A percentile compares a stretch with the other conserved stretches of the same genome.
Evolutionary conservation across 2,797 vertebrate species (phyloP).

Genomic region (Manis pentadactyla): DNA sequence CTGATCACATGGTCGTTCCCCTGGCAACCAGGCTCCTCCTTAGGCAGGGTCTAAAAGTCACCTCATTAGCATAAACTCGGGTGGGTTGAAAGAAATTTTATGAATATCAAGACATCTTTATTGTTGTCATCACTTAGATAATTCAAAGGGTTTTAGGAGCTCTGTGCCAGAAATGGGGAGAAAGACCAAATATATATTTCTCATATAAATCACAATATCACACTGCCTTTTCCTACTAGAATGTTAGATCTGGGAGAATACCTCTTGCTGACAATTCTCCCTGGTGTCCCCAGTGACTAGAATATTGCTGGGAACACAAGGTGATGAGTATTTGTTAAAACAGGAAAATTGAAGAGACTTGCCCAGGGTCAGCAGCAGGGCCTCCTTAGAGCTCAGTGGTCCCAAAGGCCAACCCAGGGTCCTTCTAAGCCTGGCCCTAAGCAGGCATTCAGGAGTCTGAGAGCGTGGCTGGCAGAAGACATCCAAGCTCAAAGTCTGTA

Average conservation of each 20-base stretch:
- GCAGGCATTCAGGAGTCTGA: neutral
- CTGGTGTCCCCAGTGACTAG: neutral
- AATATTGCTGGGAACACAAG: neutral
- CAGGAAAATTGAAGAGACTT: neutral
- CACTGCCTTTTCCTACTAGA: neutral
- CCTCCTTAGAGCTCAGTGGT: neutral
- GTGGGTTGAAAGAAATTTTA: neutral
- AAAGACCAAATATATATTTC: neutral
- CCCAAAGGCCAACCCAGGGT: neutral
- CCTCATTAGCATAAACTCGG: neutral
- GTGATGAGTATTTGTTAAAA: neutral
- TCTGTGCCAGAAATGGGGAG: neutral
- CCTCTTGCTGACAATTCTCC: neutral
- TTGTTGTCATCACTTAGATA: neutral
- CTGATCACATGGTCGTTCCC: neutral
- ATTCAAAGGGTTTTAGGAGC: neutral
- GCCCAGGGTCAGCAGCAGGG: neutral
- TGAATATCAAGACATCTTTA: neutral
- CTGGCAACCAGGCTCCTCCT: neutral
- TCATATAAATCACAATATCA: neutral
- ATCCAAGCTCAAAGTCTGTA: neutral
- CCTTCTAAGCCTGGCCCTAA: neutral
- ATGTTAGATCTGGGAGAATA: neutral
- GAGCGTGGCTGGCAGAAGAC: neutral
- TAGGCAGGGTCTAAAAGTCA: neutral